Percentiles rank a stretch among this genome's conserved stretches.
These are phyloP conservation scores for Coregonus ussuriensis DNA, from an alignment of 2,797 vertebrate species.

Conservation along the genomic window DNA sequence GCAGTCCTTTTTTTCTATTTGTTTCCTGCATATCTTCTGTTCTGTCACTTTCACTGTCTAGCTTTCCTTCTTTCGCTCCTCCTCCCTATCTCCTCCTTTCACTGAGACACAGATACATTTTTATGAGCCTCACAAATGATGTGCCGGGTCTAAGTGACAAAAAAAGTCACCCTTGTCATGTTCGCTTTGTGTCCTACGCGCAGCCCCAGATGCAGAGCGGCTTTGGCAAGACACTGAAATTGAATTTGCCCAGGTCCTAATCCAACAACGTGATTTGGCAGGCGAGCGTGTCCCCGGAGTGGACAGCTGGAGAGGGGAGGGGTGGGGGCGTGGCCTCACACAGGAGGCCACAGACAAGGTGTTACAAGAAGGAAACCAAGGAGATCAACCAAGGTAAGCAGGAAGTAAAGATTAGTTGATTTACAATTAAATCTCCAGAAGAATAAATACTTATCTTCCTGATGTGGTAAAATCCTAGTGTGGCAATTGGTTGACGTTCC, in stretches of 20 bases:
- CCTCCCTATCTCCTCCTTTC: slow-evolving; percentile 51
- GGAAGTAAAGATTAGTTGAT: neutral
- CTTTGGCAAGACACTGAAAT: slow-evolving; percentile 64
- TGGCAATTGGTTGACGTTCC: neutral
- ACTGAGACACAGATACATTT: slow-evolving; percentile 75
- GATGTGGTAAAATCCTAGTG: neutral
- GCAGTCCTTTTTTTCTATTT: neutral
- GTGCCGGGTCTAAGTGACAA: slow-evolving; percentile 75
- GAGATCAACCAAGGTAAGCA: neutral
- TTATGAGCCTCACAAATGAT: slow-evolving; percentile 80
- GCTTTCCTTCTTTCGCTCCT: slow-evolving; percentile 37
- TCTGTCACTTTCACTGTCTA: slow-evolving; percentile 16
- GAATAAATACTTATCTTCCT: neutral
- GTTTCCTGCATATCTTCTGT: slow-evolving; percentile 46
- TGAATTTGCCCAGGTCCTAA: slow-evolving; percentile 62
- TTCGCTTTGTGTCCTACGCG: slow-evolving; percentile 70
- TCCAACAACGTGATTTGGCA: slow-evolving; percentile 75
- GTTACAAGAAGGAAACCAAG: neutral
- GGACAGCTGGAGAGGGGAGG: slow-evolving; percentile 24
- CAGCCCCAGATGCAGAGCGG: slow-evolving; percentile 68
- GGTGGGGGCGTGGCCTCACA: neutral
- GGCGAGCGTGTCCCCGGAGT: slow-evolving; percentile 41
- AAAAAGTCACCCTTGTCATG: slow-evolving; percentile 74
- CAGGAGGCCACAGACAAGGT: neutral
- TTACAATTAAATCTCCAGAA: neutral